Conservation (phyloP, 2,797 vertebrate genomes). For the Nasua narica region DNA sequence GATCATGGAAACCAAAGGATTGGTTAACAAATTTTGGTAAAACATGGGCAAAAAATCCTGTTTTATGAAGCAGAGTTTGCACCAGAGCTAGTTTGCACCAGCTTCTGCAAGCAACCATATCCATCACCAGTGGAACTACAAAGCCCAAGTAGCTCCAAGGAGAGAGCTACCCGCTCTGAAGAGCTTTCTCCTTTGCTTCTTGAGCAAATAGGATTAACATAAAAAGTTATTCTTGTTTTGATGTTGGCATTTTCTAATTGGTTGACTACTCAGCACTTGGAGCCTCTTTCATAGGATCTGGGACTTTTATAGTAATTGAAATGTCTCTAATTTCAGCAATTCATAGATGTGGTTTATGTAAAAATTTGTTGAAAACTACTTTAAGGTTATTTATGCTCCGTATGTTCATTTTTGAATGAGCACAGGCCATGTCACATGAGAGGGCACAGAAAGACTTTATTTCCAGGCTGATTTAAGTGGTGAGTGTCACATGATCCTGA, state of each 20-base stretch:
- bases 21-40: not conserved
- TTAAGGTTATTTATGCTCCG: conserved; percentile 4
- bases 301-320: not conserved
- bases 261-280: not conserved
- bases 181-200: not conserved
- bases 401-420: not conserved
- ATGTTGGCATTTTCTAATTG: not conserved
- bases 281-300: not conserved
- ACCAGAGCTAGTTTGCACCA: not conserved
- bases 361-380: conserved; percentile 35
- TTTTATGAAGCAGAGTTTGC: not conserved
- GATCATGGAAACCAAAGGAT: not conserved
- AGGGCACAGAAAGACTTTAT: not conserved
- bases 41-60: not conserved
- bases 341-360: conserved; percentile 18
- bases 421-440: not conserved
- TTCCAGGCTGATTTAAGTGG: not conserved
- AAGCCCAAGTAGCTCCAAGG: not conserved
- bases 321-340: conserved; percentile 34
- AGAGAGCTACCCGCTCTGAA: not conserved
- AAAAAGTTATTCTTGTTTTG: not conserved
- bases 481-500: not conserved
- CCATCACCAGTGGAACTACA: accelerated
- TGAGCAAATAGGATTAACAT: not conserved
- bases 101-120: too few relatives aligned